Percentiles rank a stretch among this genome's conserved stretches.
Evolutionary conservation across 2,888 invertebrate species (phyloP).

Genomic region (Balanococcus diminutus): DNA sequence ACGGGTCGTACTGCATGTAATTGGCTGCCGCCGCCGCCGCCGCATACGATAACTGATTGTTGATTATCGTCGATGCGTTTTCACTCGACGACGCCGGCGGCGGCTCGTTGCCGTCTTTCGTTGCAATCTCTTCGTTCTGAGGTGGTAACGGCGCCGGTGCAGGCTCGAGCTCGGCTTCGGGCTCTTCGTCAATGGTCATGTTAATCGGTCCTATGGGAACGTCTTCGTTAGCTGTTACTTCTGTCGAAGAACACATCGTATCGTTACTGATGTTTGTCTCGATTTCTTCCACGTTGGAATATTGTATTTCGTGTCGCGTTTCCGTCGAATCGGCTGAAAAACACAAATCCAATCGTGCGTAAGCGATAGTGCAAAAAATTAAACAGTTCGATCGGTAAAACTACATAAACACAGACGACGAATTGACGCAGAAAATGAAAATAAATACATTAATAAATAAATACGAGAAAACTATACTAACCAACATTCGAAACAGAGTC

Average conservation of each 20-base stretch:
- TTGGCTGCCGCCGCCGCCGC: constrained; percentile 9
- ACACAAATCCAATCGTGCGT: not conserved
- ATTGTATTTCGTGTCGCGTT: not conserved
- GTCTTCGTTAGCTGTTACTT: not conserved
- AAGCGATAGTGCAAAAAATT: not conserved
- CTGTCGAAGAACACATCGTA: not conserved
- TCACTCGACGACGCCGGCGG: too few relatives aligned
- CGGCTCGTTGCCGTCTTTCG: not conserved
- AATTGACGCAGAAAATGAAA: not conserved
- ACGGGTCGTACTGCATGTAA: constrained; percentile 47
- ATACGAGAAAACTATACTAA: too few relatives aligned
- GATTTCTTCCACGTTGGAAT: not conserved
- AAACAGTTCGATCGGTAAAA: not conserved
- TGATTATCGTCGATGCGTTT: not conserved
- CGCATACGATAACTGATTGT: constrained; percentile 35
- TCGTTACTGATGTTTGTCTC: not conserved
- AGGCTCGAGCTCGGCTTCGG: not conserved
- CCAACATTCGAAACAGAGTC: not conserved
- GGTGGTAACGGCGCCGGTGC: not conserved
- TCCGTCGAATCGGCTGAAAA: not conserved
- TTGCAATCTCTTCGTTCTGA: not conserved
- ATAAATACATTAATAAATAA: too few relatives aligned
- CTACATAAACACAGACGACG: not conserved
- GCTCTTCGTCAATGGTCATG: not conserved
- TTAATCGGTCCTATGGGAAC: not conserved